Evolutionary conservation across 2,113 vertebrate species (phyloP).

Genomic region (Podiceps cristatus): DNA sequence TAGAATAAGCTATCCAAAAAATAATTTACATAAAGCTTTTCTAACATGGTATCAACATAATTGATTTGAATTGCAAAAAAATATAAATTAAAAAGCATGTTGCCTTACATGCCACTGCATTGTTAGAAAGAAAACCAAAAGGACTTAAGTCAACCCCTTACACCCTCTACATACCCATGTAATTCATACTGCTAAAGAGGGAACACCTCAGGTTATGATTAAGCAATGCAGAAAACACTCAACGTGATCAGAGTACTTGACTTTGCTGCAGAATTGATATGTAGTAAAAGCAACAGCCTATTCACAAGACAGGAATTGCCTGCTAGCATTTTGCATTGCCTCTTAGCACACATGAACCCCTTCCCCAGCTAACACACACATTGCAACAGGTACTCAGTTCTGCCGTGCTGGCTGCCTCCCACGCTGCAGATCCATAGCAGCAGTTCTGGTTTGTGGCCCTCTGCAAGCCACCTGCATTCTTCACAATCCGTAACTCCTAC

Average conservation of each 20-base stretch:
- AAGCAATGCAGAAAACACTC: not conserved
- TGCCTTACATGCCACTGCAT: not conserved
- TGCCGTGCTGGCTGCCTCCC: accelerated
- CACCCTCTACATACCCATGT: not conserved
- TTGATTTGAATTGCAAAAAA: not conserved
- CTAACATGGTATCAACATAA: not conserved
- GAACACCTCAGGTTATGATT: not conserved
- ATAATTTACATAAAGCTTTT: not conserved
- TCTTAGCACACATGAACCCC: not conserved
- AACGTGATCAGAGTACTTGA: not conserved
- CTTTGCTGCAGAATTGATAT: not conserved
- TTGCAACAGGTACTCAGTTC: not conserved
- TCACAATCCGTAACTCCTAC: not conserved
- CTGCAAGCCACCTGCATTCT: not conserved
- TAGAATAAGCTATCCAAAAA: not conserved
- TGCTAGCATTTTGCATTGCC: not conserved
- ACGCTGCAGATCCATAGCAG: accelerated
- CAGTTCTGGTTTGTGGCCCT: not conserved
- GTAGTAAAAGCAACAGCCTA: not conserved
- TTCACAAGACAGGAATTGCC: not conserved
- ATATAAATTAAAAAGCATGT: not conserved
- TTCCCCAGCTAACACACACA: not conserved
- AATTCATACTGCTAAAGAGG: not conserved
- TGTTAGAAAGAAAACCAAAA: not conserved
- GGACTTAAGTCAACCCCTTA: not conserved